Evolutionary conservation across 2,888 invertebrate species (phyloP).

Genomic region (Lithophane ornitopus): DNA sequence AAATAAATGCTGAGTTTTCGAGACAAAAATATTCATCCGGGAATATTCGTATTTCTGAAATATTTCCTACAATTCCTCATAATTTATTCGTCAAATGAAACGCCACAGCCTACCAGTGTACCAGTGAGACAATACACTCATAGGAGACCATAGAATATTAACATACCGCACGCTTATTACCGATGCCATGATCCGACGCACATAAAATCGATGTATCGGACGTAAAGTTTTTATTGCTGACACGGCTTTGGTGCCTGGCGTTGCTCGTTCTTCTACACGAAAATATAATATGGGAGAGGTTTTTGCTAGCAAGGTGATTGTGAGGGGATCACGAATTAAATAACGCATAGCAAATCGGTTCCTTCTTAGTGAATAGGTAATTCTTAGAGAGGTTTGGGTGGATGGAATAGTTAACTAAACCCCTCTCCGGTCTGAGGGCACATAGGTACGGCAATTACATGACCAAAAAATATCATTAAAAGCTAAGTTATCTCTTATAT

Average conservation of each 20-base stretch:
- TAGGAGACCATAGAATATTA: slow-evolving; percentile 56
- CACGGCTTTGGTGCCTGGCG: slow-evolving; percentile 18
- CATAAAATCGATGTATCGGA: slow-evolving; percentile 70
- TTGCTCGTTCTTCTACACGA: slow-evolving; percentile 1
- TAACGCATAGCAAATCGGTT: neutral
- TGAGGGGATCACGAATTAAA: neutral
- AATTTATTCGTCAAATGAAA: neutral
- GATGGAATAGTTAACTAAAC: neutral
- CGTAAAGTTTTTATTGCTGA: slow-evolving; percentile 62
- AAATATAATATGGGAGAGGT: neutral
- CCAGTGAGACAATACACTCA: slow-evolving; percentile 44
- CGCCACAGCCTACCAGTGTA: slow-evolving; percentile 5
- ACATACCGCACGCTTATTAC: slow-evolving; percentile 69
- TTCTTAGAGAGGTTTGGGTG: neutral
- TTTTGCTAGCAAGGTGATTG: neutral
- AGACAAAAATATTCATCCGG: no score
- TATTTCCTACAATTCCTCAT: no score
- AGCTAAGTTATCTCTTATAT: no score
- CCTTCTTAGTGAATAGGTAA: neutral
- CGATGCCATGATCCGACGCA: slow-evolving; percentile 66
- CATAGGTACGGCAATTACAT: no score
- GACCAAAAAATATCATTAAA: no score
- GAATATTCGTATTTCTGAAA: no score
- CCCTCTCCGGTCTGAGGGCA: no score
- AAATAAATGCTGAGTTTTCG: no score